A percentile compares a stretch with the other conserved stretches of the same genome.
Conservation (phyloP, 2,888 invertebrate species). For the Oligia strigilis region DNA sequence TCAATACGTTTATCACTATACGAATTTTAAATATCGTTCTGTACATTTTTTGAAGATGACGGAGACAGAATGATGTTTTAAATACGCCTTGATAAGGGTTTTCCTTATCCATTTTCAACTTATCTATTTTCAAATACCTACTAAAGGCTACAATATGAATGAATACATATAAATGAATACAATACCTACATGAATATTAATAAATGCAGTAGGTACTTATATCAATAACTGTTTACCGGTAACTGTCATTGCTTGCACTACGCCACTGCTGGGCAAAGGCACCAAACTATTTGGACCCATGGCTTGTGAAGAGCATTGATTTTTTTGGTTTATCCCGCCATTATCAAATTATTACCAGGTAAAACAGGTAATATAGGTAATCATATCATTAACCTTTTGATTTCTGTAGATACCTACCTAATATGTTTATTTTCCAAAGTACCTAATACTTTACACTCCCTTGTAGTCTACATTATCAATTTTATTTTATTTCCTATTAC, state of each 20-base stretch:
- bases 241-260: neutral
- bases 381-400: neutral
- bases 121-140: neutral
- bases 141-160: too few species aligned
- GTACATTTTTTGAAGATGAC: neutral
- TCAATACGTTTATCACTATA: too few species aligned
- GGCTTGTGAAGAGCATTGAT: neutral
- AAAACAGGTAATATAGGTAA: too few species aligned
- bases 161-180: too few species aligned
- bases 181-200: too few species aligned
- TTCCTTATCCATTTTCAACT: neutral
- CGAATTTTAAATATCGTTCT: too few species aligned
- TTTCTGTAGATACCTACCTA: neutral
- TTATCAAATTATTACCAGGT: too few species aligned
- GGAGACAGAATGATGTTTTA: neutral
- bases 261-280: neutral
- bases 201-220: neutral
- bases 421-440: neutral
- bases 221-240: neutral
- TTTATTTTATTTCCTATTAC: neutral
- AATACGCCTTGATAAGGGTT: neutral
- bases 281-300: neutral
- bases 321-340: neutral
- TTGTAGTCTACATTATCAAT: neutral
- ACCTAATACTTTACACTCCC: neutral